Conservation (phyloP, 2,888 invertebrate species). For the Orthosia incerta region DNA sequence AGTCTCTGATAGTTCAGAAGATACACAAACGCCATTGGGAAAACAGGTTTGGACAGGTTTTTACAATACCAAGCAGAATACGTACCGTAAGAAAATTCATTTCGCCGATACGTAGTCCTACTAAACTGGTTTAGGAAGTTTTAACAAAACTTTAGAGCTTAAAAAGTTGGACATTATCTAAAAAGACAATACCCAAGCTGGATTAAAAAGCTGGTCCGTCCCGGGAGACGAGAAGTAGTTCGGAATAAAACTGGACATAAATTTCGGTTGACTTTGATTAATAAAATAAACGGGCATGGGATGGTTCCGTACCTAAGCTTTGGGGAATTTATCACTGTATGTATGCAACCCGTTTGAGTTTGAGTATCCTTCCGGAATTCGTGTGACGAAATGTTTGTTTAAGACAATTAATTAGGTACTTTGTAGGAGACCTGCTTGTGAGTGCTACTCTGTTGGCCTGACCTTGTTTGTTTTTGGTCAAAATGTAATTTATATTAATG, state of each 20-base stretch:
- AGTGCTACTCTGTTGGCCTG: no score
- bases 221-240: conserved; percentile 48
- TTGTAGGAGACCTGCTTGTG: not conserved
- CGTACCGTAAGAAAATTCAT: not conserved
- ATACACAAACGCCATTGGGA: no score
- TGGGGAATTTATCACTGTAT: conserved; percentile 29
- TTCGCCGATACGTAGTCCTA: no score
- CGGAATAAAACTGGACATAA: conserved; percentile 54
- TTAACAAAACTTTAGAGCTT: conserved; percentile 21
- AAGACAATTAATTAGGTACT: conserved; percentile 10
- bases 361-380: conserved; percentile 16
- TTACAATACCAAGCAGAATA: not conserved
- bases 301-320: conserved; percentile 28
- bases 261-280: conserved; percentile 62
- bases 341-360: conserved; percentile 20
- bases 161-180: conserved; percentile 42
- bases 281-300: conserved; percentile 48
- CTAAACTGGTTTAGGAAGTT: conserved; percentile 16
- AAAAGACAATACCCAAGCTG: conserved; percentile 29
- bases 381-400: conserved; percentile 12
- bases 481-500: no score
- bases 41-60: no score
- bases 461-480: no score
- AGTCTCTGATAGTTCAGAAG: no score
- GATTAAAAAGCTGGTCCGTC: conserved; percentile 50